These are phyloP conservation scores for Pteropus rufus DNA, from an alignment of 2,797 vertebrate genomes.

Conservation along the genomic window DNA sequence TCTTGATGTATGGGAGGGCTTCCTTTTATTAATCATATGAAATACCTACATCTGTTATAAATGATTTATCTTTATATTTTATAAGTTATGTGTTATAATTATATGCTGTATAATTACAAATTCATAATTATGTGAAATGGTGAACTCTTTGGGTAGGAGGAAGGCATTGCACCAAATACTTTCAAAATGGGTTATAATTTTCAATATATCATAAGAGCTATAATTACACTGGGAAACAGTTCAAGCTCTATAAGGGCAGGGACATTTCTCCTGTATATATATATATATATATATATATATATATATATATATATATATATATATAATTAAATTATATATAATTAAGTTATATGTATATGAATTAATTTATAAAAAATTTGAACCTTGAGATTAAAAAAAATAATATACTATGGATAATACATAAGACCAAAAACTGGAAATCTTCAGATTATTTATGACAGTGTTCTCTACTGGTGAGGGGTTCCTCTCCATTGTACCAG, in stretches of 20 bases:
- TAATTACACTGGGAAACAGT: neutral
- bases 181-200: neutral
- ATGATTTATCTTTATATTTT: neutral
- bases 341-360: neutral
- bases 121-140: neutral
- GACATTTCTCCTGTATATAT: no score
- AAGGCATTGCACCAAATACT: neutral
- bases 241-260: neutral
- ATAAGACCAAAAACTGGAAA: neutral
- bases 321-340: no score
- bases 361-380: neutral
- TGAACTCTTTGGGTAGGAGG: neutral
- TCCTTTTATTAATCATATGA: neutral
- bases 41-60: neutral
- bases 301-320: no score
- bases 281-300: no score
- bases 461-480: neutral
- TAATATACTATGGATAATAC: neutral
- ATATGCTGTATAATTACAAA: neutral
- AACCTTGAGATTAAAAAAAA: neutral
- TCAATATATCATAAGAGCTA: neutral
- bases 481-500: neutral
- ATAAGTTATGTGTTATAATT: neutral
- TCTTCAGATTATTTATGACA: neutral
- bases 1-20: neutral